These are phyloP conservation scores for Siniperca obscura DNA, from an alignment of 2,797 vertebrate species.

Conservation along the genomic window DNA sequence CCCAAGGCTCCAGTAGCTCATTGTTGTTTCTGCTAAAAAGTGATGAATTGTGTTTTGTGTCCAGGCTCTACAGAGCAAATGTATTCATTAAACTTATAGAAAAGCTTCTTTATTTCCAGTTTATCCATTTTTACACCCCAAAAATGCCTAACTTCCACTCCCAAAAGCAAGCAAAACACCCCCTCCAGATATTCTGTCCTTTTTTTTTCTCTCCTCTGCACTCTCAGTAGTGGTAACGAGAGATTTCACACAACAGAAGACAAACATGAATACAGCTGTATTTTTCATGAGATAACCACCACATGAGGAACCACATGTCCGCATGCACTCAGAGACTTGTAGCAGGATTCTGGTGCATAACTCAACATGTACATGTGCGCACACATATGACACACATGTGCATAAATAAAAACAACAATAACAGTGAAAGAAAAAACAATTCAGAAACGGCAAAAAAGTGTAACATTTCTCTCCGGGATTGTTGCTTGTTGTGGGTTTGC, in stretches of 20 bases:
- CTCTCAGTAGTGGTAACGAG: conserved; percentile 31
- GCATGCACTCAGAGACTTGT: conserved; percentile 20
- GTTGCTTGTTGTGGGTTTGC: not conserved
- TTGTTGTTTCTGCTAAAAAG: conserved; percentile 39
- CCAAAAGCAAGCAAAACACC: conserved; percentile 31
- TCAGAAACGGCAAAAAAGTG: not conserved
- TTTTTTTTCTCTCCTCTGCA: conserved; percentile 13
- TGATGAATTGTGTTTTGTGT: conserved; percentile 30
- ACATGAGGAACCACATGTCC: conserved; percentile 33
- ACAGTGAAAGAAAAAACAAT: not conserved
- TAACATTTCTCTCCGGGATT: not conserved
- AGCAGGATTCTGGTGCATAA: conserved; percentile 7
- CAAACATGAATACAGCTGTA: conserved; percentile 54
- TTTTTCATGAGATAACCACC: conserved; percentile 61
- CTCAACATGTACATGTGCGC: not conserved
- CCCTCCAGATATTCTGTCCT: conserved; percentile 43
- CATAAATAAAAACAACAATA: not conserved
- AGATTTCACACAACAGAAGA: conserved; percentile 63
- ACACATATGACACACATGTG: conserved; percentile 11
- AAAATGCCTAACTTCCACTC: not conserved
- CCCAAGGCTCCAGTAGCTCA: conserved; percentile 38
- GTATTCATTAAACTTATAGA: conserved; percentile 55
- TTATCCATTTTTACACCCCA: conserved; percentile 24
- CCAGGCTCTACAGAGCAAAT: conserved; percentile 38
- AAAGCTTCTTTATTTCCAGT: conserved; percentile 59